These are phyloP conservation scores for Suillia variegata DNA, from an alignment of 2,888 invertebrate species.

Conservation along the genomic window DNA sequence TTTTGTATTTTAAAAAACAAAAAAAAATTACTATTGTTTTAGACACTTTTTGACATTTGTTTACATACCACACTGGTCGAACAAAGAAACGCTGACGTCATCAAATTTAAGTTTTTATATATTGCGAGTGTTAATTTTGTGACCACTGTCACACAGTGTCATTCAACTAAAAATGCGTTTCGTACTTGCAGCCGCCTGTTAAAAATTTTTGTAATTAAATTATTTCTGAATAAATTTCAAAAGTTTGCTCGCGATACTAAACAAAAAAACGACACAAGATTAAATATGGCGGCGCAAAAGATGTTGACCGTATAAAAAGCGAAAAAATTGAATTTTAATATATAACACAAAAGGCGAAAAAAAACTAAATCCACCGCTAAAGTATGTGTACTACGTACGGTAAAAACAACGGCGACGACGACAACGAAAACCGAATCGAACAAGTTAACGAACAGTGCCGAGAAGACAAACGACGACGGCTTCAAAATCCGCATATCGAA, in stretches of 20 bases:
- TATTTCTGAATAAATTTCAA: too few relatives aligned
- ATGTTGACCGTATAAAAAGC: neutral
- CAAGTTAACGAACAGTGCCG: neutral
- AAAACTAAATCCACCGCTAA: too few relatives aligned
- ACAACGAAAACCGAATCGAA: neutral
- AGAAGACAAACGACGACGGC: too few relatives aligned
- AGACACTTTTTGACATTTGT: neutral
- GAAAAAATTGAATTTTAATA: neutral
- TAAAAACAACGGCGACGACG: conserved; percentile 3
- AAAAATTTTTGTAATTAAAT: too few relatives aligned
- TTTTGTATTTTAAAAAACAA: conserved; percentile 4
- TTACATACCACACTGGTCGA: neutral
- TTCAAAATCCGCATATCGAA: conserved; percentile 17
- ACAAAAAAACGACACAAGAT: too few relatives aligned
- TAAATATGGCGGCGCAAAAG: neutral
- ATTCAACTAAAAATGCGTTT: neutral
- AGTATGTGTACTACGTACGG: neutral
- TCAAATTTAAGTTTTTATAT: neutral
- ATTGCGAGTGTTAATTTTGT: too few relatives aligned
- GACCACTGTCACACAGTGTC: neutral
- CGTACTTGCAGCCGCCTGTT: neutral
- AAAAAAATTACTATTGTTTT: neutral
- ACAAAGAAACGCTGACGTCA: neutral
- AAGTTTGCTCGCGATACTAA: too few relatives aligned
- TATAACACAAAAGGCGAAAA: neutral